Conservation (phyloP, 2,888 invertebrate genomes). For the Muschampia plurimacula region DNA sequence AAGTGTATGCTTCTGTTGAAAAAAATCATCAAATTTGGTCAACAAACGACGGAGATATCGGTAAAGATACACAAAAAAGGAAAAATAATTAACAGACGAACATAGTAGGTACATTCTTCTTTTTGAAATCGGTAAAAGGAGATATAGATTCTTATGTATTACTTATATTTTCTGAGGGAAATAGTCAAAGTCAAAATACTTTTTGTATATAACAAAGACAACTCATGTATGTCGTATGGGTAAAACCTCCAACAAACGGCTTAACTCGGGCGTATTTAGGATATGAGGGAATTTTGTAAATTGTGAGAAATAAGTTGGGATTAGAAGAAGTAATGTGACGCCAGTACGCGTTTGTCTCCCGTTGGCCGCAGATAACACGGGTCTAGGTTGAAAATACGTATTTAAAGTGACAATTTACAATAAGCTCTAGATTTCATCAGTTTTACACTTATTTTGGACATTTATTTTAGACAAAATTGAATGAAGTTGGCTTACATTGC, state of each 20-base stretch:
- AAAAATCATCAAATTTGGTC: too few relatives aligned
- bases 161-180: too few relatives aligned
- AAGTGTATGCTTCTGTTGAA: too few relatives aligned
- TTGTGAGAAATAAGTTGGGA: constrained; percentile 32
- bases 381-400: constrained; percentile 13
- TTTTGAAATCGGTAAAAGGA: too few relatives aligned
- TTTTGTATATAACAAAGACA: background rate
- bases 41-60: too few relatives aligned
- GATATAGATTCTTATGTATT: too few relatives aligned
- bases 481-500: background rate
- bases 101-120: too few relatives aligned
- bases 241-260: background rate
- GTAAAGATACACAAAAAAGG: too few relatives aligned
- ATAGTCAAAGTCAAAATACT: too few relatives aligned
- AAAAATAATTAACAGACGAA: too few relatives aligned
- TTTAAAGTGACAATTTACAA: background rate
- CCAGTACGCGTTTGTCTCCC: constrained; percentile 20
- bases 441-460: too few relatives aligned
- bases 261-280: background rate
- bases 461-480: background rate
- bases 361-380: constrained; percentile 22
- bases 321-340: constrained; percentile 41
- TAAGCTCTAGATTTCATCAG: constrained; percentile 2
- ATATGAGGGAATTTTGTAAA: constrained; percentile 25
- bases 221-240: background rate